phyloP scores from a whole-genome alignment of 2,797 vertebrate species.

The Echiichthys vipera region DNA sequence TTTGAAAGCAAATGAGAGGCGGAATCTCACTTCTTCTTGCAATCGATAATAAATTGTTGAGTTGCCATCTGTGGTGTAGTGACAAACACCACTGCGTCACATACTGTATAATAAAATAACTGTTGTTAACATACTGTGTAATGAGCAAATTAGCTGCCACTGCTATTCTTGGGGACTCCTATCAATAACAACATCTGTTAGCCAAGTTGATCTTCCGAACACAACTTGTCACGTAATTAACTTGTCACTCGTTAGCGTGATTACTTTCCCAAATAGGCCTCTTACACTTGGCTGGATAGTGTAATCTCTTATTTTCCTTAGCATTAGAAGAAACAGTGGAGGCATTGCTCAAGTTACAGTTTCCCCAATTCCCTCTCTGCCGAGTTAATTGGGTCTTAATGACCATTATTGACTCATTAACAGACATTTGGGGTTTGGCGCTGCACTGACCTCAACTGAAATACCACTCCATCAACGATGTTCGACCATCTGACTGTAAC shows the following conservation, averaged over 20 bases:
- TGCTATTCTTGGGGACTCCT: conserved; percentile 79
- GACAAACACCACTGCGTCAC: conserved; percentile 41
- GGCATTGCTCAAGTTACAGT: conserved; percentile 83
- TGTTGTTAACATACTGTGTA: conserved; percentile 47
- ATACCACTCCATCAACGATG: conserved; percentile 87
- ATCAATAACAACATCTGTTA: conserved; percentile 75
- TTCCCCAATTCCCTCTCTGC: conserved; percentile 86
- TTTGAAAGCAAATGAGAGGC: conserved; percentile 7
- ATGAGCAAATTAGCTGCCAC: conserved; percentile 69
- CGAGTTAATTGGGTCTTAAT: conserved; percentile 96
- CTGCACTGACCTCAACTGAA: conserved; percentile 92
- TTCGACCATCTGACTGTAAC: conserved; percentile 82
- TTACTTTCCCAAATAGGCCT: conserved; percentile 86
- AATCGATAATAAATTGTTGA: background rate
- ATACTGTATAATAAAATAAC: conserved; percentile 35
- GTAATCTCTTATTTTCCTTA: conserved; percentile 88
- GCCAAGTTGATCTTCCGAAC: conserved; percentile 71
- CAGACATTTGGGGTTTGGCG: conserved; percentile 89
- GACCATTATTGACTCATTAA: conserved; percentile 97
- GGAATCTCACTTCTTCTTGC: conserved; percentile 1
- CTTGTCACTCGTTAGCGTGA: conserved; percentile 85
- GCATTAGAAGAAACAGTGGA: conserved; percentile 87
- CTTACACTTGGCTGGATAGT: conserved; percentile 81
- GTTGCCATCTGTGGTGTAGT: conserved; percentile 12
- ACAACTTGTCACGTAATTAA: conserved; percentile 93